Conservation (phyloP, 2,888 invertebrate species). For the Buathra laborator region DNA sequence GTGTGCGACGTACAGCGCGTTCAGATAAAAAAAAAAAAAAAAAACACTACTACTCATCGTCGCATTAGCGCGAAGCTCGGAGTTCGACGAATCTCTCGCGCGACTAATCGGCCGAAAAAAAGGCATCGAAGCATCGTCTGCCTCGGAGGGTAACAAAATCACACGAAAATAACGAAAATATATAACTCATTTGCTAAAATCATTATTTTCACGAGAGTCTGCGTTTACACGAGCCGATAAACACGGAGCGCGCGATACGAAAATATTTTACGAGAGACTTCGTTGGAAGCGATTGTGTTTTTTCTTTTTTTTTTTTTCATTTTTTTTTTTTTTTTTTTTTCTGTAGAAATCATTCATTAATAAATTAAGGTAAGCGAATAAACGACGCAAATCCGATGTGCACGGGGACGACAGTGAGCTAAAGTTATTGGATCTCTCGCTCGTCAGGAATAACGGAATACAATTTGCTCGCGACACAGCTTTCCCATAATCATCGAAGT, state of each 20-base stretch:
- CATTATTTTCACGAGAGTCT: neutral
- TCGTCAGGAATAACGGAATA: slow-evolving; percentile 12
- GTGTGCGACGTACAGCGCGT: neutral
- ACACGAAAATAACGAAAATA: slow-evolving; percentile 11
- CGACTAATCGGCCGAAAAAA: slow-evolving; percentile 1
- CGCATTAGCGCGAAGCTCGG: slow-evolving; percentile 20
- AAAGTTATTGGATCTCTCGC: slow-evolving; percentile 2
- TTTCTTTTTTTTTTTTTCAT: neutral
- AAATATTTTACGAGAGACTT: neutral
- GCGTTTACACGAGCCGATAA: neutral
- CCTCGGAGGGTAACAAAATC: slow-evolving; percentile 21
- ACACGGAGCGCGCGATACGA: neutral
- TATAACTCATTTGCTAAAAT: slow-evolving; percentile 7
- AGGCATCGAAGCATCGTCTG: neutral
- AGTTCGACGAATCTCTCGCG: slow-evolving; percentile 2
- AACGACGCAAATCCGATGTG: neutral
- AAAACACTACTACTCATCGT: slow-evolving; percentile 10
- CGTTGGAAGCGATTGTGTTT: neutral
- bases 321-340: neutral
- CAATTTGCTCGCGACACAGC: neutral
- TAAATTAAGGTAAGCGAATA: neutral
- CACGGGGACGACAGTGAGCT: neutral
- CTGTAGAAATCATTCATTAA: slow-evolving; percentile 6
- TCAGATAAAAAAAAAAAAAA: too few species aligned
- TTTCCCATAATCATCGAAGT: slow-evolving; percentile 33